A percentile compares a stretch with the other conserved stretches of the same genome.
These are phyloP conservation scores for Sylvietta virens DNA, from an alignment of 2,113 vertebrate species.

Conservation along the genomic window DNA sequence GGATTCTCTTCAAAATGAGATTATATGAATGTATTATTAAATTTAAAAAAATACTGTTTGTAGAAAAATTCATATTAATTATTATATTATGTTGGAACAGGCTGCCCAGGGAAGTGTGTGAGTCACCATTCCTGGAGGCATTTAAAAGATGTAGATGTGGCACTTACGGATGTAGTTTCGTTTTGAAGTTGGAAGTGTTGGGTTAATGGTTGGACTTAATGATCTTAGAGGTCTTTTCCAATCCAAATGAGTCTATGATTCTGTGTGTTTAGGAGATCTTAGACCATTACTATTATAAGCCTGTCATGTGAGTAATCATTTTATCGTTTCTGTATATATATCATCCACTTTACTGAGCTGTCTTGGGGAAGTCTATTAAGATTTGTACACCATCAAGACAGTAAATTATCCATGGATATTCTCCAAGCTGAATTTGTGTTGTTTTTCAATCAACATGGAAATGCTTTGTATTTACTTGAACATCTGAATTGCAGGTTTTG, in stretches of 20 bases:
- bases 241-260: not conserved
- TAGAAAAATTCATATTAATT: not conserved
- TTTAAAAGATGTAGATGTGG: not conserved
- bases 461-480: not conserved
- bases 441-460: not conserved
- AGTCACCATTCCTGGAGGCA: not conserved
- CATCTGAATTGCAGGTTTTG: not conserved
- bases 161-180: not conserved
- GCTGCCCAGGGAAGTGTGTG: not conserved
- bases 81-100: not conserved
- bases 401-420: not conserved
- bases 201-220: not conserved
- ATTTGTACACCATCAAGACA: not conserved
- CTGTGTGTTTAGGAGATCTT: not conserved
- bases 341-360: not conserved
- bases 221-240: not conserved
- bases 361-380: not conserved
- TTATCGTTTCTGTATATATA: not conserved
- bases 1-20: constrained; percentile 48
- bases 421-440: not conserved
- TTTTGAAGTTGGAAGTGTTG: not conserved
- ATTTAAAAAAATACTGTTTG: not conserved
- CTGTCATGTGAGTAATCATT: not conserved
- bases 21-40: constrained; percentile 48
- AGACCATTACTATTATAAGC: not conserved